Evolutionary conservation across 23 tunicate species (phyloP).

Genomic region (Oikopleura dioica): DNA sequence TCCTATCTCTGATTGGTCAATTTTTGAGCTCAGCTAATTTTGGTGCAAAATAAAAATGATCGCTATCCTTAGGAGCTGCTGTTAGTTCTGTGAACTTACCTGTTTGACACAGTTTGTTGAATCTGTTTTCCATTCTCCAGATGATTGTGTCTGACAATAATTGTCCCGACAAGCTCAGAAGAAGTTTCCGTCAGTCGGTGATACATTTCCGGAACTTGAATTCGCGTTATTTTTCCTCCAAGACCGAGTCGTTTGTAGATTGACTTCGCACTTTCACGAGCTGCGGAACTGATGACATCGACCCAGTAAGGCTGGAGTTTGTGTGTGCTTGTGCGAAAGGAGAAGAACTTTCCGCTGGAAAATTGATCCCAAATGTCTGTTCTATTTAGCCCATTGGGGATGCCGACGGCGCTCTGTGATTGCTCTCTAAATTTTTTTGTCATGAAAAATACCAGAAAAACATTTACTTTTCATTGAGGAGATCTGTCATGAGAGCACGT

Average conservation of each 20-base stretch:
- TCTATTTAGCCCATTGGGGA: background rate
- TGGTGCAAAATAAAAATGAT: too few relatives aligned
- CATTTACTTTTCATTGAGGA: background rate
- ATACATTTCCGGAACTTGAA: slow-evolving; percentile 11
- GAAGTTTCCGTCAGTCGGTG: background rate
- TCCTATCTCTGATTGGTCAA: too few relatives aligned
- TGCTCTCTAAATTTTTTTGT: background rate
- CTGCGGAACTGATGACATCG: background rate
- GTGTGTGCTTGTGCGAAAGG: background rate
- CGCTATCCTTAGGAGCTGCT: too few relatives aligned
- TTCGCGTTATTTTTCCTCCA: background rate
- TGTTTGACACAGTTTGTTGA: too few relatives aligned
- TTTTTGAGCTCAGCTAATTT: too few relatives aligned
- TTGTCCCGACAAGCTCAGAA: background rate
- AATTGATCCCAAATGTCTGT: background rate
- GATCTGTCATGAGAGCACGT: background rate
- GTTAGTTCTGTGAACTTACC: too few relatives aligned
- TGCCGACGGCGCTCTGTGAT: too few relatives aligned
- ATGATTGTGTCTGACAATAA: background rate
- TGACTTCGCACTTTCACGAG: background rate
- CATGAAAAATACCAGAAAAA: background rate
- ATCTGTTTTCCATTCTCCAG: too few relatives aligned
- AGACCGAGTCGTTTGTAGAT: background rate
- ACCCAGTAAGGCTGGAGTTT: background rate
- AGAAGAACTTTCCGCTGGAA: background rate